Conservation (phyloP, 2,797 vertebrate species). For the Gymnothorax reevesii region DNA sequence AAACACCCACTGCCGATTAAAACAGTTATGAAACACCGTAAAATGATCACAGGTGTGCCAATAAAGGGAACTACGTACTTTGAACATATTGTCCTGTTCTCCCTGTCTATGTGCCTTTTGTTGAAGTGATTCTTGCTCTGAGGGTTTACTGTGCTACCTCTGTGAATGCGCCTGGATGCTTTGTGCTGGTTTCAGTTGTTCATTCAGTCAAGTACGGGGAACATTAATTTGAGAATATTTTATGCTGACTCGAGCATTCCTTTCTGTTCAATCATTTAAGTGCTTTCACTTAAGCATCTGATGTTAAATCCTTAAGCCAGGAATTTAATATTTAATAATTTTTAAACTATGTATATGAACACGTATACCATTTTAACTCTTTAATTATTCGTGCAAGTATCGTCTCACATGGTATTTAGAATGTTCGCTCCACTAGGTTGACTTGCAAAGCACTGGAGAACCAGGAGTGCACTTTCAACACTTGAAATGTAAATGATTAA, state of each 20-base stretch:
- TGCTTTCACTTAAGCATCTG: not conserved
- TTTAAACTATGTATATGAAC: not conserved
- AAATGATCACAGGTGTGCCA: not conserved
- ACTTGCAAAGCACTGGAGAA: not conserved
- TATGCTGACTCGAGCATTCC: not conserved
- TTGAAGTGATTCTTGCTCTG: not conserved
- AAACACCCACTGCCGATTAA: not conserved
- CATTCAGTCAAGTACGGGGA: not conserved
- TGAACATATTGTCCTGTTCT: not conserved
- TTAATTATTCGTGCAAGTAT: not conserved
- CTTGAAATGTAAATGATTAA: not conserved
- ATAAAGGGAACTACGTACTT: not conserved
- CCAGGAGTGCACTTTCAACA: not conserved
- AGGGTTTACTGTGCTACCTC: not conserved
- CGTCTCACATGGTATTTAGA: not conserved
- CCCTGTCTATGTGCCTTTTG: not conserved
- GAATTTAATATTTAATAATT: not conserved
- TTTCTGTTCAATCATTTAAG: not conserved
- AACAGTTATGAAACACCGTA: not conserved
- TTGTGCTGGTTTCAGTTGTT: not conserved
- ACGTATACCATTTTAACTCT: not conserved
- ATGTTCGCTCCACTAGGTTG: not conserved
- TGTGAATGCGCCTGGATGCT: not conserved
- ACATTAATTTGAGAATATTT: not conserved
- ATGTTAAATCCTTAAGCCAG: not conserved